A percentile compares a stretch with the other conserved stretches of the same genome.
phyloP scores from a whole-genome alignment of 30 jellyfish, hydroid and myxozoan genomes.

The Aurelia sp. region DNA sequence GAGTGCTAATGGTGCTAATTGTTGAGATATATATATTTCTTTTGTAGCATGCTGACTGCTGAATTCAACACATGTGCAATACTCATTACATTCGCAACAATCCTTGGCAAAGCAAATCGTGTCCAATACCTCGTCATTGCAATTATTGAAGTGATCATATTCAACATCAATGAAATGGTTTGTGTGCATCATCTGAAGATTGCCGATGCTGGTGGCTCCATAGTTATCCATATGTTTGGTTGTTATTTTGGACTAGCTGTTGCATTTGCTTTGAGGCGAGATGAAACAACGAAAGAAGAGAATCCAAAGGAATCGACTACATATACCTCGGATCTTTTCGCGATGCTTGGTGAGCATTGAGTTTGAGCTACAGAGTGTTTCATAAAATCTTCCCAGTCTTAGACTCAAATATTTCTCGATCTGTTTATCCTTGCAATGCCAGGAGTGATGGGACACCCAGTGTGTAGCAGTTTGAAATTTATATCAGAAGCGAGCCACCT shows the following conservation, averaged over 20 bases:
- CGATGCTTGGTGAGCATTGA: slow-evolving; percentile 71
- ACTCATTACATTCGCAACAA: slow-evolving; percentile 83
- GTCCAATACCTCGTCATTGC: slow-evolving; percentile 75
- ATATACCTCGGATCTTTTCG: slow-evolving; percentile 73
- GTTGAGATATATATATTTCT: no score
- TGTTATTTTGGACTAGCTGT: slow-evolving; percentile 91
- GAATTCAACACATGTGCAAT: slow-evolving; percentile 87
- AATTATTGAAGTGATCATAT: slow-evolving; percentile 71
- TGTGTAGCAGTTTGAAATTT: no score
- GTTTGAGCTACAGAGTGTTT: no score
- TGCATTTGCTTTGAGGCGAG: slow-evolving; percentile 46
- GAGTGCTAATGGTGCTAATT: no score
- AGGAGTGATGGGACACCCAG: no score
- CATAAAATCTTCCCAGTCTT: no score
- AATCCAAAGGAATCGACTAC: slow-evolving; percentile 77
- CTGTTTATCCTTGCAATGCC: no score
- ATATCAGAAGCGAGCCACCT: no score
- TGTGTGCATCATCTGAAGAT: slow-evolving; percentile 29
- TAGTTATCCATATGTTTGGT: slow-evolving; percentile 85
- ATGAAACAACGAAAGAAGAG: slow-evolving; percentile 46
- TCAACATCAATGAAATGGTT: slow-evolving; percentile 67
- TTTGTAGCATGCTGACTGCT: slow-evolving; percentile 67
- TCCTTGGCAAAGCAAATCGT: slow-evolving; percentile 79
- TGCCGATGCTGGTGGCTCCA: slow-evolving; percentile 92
- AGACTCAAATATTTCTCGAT: no score